These are phyloP conservation scores for Daphoenositta chrysoptera DNA, from an alignment of 2,113 vertebrate species.

Conservation along the genomic window DNA sequence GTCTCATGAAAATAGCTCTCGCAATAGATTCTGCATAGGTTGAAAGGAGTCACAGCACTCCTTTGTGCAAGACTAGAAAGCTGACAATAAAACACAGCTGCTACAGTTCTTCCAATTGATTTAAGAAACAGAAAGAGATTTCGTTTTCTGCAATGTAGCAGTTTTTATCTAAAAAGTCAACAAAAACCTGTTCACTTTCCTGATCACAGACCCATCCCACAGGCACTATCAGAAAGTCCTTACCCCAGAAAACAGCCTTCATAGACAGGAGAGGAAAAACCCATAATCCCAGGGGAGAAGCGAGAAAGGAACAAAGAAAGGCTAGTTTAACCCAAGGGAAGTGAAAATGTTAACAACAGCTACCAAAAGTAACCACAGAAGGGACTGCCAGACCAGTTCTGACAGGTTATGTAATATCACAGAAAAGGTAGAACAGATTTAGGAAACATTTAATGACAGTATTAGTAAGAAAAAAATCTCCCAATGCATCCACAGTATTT, in stretches of 20 bases:
- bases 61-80: neutral
- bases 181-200: neutral
- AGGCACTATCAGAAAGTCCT: neutral
- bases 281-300: neutral
- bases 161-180: neutral
- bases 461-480: neutral
- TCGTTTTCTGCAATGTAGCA: fast-evolving
- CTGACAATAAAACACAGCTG: conserved; percentile 4
- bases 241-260: neutral
- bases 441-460: neutral
- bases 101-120: neutral
- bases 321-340: neutral
- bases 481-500: neutral
- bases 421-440: neutral
- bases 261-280: neutral
- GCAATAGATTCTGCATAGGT: neutral
- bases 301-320: neutral
- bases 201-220: neutral
- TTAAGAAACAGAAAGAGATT: neutral
- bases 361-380: neutral
- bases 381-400: neutral
- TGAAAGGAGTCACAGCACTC: neutral
- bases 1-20: neutral
- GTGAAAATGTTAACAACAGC: neutral
- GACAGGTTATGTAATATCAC: neutral